These are phyloP conservation scores for Branchinecta sandiegonensis DNA, from an alignment of 2,888 invertebrate species.

Conservation along the genomic window DNA sequence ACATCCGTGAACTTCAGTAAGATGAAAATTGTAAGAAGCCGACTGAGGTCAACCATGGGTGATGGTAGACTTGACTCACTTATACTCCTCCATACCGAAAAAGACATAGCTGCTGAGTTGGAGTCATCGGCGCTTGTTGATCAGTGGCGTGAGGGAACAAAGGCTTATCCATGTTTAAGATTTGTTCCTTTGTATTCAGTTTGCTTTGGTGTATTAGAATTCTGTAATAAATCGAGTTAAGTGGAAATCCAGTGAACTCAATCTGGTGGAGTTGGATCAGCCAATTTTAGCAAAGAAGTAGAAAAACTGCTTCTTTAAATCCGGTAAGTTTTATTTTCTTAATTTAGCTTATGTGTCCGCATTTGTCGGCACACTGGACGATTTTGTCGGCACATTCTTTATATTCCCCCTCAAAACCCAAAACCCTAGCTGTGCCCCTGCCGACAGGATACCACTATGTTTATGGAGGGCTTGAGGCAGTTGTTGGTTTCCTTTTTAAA, in stretches of 20 bases:
- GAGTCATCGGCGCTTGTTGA: background rate
- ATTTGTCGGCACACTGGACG: too few relatives aligned
- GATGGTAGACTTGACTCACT: background rate
- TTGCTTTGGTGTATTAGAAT: background rate
- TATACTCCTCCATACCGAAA: slow-evolving; percentile 1
- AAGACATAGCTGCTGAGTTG: too few relatives aligned
- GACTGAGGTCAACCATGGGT: background rate
- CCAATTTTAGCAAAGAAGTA: slow-evolving; percentile 14
- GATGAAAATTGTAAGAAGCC: background rate
- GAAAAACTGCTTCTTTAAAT: slow-evolving; percentile 11
- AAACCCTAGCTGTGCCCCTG: background rate
- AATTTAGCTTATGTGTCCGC: slow-evolving; percentile 3
- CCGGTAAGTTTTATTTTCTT: background rate
- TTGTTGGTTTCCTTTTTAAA: too few relatives aligned
- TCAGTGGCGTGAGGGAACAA: background rate
- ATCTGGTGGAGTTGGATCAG: slow-evolving; percentile 3
- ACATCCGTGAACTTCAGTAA: background rate
- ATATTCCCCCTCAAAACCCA: slow-evolving; percentile 2
- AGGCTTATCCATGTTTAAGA: background rate
- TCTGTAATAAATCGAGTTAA: background rate
- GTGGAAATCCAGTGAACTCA: background rate
- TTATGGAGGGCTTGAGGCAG: too few relatives aligned
- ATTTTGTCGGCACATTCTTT: too few relatives aligned
- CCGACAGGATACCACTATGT: too few relatives aligned
- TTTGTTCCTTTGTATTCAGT: background rate